Conservation (phyloP, 2,113 vertebrate genomes). For the Sterrhoptilus dennistouni region DNA sequence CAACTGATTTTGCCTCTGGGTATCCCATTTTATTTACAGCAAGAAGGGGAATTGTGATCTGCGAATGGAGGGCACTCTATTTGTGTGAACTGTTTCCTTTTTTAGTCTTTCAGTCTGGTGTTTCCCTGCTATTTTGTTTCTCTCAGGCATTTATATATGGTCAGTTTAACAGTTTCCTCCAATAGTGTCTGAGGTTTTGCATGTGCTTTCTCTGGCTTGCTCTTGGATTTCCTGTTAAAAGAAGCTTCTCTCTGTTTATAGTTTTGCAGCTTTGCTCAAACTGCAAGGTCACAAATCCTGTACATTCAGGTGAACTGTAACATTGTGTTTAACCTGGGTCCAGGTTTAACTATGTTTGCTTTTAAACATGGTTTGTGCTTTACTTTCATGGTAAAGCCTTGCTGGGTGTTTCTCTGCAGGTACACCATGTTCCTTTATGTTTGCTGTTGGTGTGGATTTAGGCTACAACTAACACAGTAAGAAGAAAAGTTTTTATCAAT, state of each 20-base stretch:
- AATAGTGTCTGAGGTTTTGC: background rate
- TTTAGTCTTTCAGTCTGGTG: background rate
- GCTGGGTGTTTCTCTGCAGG: background rate
- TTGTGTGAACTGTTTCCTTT: background rate
- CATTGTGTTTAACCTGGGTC: background rate
- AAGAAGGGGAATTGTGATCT: background rate
- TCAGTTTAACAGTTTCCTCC: background rate
- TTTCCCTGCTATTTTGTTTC: background rate
- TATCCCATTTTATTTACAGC: background rate
- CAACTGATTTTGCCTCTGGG: background rate
- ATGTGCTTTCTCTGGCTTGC: background rate
- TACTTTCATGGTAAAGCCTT: background rate
- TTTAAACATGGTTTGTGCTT: background rate
- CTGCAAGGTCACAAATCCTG: background rate
- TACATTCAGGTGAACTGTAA: background rate
- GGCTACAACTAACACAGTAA: background rate
- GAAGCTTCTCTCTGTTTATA: background rate
- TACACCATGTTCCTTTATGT: background rate
- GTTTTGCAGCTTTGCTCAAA: background rate
- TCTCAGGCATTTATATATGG: background rate
- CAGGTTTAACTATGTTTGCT: background rate
- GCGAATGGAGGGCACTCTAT: background rate
- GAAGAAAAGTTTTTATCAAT: background rate
- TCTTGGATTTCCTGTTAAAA: background rate
- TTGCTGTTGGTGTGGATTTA: constrained; percentile 5